Base-by-base conservation (phyloP, 2,888 invertebrate species). In the Agriopis leucophaearia region DNA sequence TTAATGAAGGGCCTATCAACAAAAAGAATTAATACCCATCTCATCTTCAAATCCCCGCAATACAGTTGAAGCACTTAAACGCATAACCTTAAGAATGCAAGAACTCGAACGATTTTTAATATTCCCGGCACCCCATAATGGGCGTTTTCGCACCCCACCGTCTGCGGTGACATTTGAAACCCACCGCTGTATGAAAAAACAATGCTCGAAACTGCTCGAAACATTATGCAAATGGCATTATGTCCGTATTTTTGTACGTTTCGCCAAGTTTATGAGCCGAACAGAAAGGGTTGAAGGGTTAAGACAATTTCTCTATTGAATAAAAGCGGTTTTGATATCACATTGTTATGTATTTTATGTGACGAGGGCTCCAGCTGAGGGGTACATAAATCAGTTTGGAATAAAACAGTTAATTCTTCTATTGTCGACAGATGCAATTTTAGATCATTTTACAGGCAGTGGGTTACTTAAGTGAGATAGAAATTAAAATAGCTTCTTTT, bases 171-270 rank as follows among this genome's bases (percentile, higher is more conserved):
- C 94, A 94, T 94, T 94, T 94, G 88, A 90, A 89, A 91, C 88
- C 88, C 84, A 87, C 84, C 82, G 87, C 88, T 89, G 87, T 89
- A 90, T 90, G 91, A 92, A 92, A 94, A 93, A 93, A 92, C 91
- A 93, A 92, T 88, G 89, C 90, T 85, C 75, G 81, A 88, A 91
- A 93, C 89, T 88, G 89, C 90, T 85, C 75, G 81, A 88, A 91
- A 93, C 89, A 91, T 91, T 93, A 94, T 94, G 94, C 94, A 94
- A 94, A 94, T 94, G 93, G 86, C 92, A 91, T 91, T 91, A 92
- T 92, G 91, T 88, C 87, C 88, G 85, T 89, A 91, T 94, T 93
- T 94, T 93, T 92, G 91, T 90, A 87, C 88, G 87, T 88, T 91
- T 90, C 88, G 86, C 85, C 84, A 85, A 90, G 81, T 93, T 94